Evolutionary conservation across 2,797 vertebrate species (phyloP), one percentile per base, ranked within the genome.

Genomic region (Psittacula echo): DNA sequence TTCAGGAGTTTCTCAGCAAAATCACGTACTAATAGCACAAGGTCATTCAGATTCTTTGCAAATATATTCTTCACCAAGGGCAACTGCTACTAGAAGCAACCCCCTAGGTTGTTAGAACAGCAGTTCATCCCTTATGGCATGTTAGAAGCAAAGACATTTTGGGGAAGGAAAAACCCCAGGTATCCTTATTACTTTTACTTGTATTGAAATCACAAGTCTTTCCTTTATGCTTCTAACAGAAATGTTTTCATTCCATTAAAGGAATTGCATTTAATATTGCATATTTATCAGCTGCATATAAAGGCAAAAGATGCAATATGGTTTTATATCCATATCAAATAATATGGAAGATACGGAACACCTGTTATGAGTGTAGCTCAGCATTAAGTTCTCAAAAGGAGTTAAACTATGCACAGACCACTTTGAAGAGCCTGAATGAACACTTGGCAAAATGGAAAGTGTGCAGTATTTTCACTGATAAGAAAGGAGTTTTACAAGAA

Each of bases 1-100:
- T 90, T 92, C 27, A 54, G 74, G 48, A 91, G 42, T 74, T 79
- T 82, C 81, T 85, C 78, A 62, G 84, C 51, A 81, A 89, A 91
- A 85, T 67, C 22, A 77, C 12, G 6, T 37, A 83, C 62, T 68
- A 84, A 75, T 56, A 89, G 75, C 58, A 91, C 93, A 89, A 95
- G 89, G 96, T 94, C 90, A 37, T 62, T 58, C 71, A 50, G 34
- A 81, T 65, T 30, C 92, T 90, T 79, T 41, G 53, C 74, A 76
- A 77, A 77, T 82, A 34, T 47, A 76, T 72, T 94, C 88, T 95
- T 83, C 75, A 93, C 76, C 75, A 92, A 94, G 87, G 89, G 68
- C 82, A 92, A 87, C 71, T 9, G 5, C 44, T 76, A 72, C 60
- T 34, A 90, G 75, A 68, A 91, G 65, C 53, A 89, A 11, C 54